These are phyloP conservation scores for Phyllotreta cruciferae DNA, from an alignment of 2,888 invertebrate genomes.

Conservation along the genomic window DNA sequence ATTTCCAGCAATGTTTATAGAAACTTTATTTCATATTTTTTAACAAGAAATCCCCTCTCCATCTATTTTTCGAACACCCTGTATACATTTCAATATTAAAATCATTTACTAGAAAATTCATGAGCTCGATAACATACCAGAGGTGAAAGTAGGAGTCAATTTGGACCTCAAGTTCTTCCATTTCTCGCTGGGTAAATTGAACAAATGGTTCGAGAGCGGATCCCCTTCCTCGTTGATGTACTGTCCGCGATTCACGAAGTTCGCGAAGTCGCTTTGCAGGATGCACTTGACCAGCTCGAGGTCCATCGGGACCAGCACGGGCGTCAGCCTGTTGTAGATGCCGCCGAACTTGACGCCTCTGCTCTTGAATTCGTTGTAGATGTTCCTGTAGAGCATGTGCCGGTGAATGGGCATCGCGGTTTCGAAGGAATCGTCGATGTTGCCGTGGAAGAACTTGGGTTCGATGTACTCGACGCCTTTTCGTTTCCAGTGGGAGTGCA, in stretches of 20 bases:
- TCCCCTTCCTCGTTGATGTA: neutral
- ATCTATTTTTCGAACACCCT: no score
- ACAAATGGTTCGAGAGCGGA: neutral
- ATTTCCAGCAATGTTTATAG: no score
- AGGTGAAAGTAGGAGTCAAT: no score
- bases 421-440: constrained; percentile 30
- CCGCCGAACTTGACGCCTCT: constrained; percentile 31
- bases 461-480: constrained; percentile 44
- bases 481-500: constrained; percentile 47
- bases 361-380: constrained; percentile 34
- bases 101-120: no score
- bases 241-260: neutral
- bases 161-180: no score
- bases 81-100: no score
- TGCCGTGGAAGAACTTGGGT: constrained; percentile 50
- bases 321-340: neutral
- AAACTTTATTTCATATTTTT: no score
- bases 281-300: neutral
- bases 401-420: no score
- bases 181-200: no score
- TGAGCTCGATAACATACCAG: no score
- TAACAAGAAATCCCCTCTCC: no score
- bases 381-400: constrained; percentile 33
- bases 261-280: neutral
- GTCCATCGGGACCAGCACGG: neutral